Percentiles rank a stretch among this genome's conserved stretches.
phyloP scores from a whole-genome alignment of 2,888 invertebrate species.

The Stegophylla sp. region DNA sequence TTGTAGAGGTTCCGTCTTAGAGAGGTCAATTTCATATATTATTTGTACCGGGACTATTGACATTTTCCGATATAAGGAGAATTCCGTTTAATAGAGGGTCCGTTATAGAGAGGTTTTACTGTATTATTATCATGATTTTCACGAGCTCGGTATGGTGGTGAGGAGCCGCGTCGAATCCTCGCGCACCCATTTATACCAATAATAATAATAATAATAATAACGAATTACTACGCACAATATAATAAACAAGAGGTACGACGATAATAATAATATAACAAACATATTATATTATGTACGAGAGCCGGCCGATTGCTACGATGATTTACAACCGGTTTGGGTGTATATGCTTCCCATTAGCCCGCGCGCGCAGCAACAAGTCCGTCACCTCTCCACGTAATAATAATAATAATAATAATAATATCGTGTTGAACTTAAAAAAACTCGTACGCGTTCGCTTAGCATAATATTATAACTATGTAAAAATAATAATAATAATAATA shows the following conservation, averaged over 20 bases:
- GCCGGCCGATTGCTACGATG: conserved; percentile 35
- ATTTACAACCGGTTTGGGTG: conserved; percentile 57
- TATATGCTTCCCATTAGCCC: conserved; percentile 43
- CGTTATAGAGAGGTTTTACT: too few relatives aligned
- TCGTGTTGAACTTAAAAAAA: conserved; percentile 44
- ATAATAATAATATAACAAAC: too few relatives aligned
- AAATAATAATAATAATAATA: neutral
- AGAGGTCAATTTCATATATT: too few relatives aligned
- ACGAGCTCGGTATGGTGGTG: too few relatives aligned
- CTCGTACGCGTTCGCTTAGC: neutral
- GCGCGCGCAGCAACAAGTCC: conserved; percentile 3
- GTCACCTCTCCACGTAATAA: conserved; percentile 39
- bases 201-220: conserved; percentile 1
- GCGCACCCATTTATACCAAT: neutral
- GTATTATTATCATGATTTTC: too few relatives aligned
- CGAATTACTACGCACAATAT: neutral
- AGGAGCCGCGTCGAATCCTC: neutral
- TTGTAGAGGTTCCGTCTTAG: too few relatives aligned
- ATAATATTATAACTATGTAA: neutral
- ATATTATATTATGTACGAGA: conserved; percentile 1
- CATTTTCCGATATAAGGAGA: too few relatives aligned
- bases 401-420: too few relatives aligned
- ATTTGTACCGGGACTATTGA: too few relatives aligned
- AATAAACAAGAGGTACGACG: conserved; percentile 11
- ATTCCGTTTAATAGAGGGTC: too few relatives aligned